Conservation (phyloP, 2,113 vertebrate genomes). For the Boleophthalmus pectinirostris region DNA sequence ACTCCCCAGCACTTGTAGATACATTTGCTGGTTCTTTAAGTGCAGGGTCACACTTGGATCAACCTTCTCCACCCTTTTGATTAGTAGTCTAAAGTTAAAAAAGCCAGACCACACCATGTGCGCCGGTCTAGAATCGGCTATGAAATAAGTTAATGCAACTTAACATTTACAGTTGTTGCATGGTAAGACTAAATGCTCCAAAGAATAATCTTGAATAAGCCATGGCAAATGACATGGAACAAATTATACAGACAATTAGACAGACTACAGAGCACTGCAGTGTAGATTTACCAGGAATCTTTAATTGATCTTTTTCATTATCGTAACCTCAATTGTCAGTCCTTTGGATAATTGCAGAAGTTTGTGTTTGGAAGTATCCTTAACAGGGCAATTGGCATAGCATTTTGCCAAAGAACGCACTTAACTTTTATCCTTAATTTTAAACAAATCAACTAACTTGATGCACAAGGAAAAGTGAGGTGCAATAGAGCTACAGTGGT, state of each 20-base stretch:
- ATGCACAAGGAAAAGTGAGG: background rate
- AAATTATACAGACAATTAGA: background rate
- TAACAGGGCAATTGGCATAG: background rate
- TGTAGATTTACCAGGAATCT: background rate
- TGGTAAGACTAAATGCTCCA: background rate
- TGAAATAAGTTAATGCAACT: background rate
- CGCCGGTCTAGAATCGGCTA: background rate
- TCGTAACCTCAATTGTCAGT: background rate
- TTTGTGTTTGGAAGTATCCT: too few relatives aligned
- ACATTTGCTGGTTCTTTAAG: constrained; percentile 10
- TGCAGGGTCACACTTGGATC: constrained; percentile 28
- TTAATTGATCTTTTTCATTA: background rate
- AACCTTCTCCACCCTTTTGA: constrained; percentile 30
- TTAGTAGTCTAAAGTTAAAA: constrained; percentile 41
- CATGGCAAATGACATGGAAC: background rate
- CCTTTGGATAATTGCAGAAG: background rate
- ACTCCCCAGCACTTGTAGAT: constrained; percentile 1
- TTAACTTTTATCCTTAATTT: too few relatives aligned
- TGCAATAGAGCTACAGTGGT: background rate
- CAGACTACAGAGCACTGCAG: background rate
- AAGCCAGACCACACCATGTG: constrained; percentile 27
- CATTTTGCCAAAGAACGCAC: background rate
- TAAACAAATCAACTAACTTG: background rate
- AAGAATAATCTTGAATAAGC: background rate
- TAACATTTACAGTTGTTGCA: background rate